A percentile compares a stretch with the other conserved stretches of the same genome.
Evolutionary conservation across 2,888 invertebrate genomes (phyloP).

Genomic region (Odontomyia ornata): DNA sequence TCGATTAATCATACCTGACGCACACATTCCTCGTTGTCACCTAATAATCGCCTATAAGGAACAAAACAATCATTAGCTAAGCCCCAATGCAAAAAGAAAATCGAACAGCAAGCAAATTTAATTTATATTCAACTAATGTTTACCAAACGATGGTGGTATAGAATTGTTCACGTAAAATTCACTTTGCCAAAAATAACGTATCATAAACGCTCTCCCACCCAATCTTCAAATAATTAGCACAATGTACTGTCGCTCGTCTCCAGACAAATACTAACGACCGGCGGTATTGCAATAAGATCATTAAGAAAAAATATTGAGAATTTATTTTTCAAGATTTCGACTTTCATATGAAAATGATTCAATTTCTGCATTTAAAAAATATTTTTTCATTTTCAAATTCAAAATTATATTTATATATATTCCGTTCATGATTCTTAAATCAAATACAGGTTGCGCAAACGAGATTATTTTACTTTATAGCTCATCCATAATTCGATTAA

Average conservation of each 20-base stretch:
- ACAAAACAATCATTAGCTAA: neutral
- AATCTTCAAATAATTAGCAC: constrained; percentile 33
- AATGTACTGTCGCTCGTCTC: constrained; percentile 10
- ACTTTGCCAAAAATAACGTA: constrained; percentile 33
- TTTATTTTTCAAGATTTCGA: too few relatives aligned
- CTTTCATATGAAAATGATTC: too few relatives aligned
- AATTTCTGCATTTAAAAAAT: too few relatives aligned
- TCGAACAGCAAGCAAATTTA: neutral
- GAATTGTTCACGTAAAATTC: constrained; percentile 17
- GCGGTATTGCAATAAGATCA: neutral
- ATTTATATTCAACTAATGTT: constrained; percentile 37
- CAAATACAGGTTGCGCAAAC: too few relatives aligned
- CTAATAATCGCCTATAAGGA: constrained; percentile 24
- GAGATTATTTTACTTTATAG: too few relatives aligned
- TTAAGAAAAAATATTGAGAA: neutral
- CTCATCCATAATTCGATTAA: too few relatives aligned
- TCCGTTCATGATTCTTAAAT: too few relatives aligned
- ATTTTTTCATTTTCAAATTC: too few relatives aligned
- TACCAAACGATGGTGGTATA: constrained; percentile 4
- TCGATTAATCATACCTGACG: constrained; percentile 5
- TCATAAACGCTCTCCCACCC: constrained; percentile 22
- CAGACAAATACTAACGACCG: neutral
- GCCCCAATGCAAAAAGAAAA: neutral
- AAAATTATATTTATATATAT: too few relatives aligned
- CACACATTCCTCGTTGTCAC: constrained; percentile 26